These are phyloP conservation scores for Piscicola geometra DNA, from an alignment of 2,888 invertebrate genomes.

Conservation along the genomic window DNA sequence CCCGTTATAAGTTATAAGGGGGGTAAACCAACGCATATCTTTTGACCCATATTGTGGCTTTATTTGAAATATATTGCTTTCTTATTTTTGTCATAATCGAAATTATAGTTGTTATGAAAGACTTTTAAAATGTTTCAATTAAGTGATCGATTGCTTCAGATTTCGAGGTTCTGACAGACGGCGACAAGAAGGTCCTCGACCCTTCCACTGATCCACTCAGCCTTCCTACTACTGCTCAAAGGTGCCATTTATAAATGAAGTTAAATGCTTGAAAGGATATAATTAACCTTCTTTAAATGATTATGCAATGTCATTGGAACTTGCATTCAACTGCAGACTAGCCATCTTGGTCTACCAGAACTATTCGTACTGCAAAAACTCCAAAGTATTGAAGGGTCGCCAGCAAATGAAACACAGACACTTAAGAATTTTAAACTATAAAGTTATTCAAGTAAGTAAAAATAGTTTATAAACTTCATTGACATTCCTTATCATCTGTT, in stretches of 20 bases:
- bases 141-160: neutral
- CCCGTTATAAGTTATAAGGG: no score
- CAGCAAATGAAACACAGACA: slow-evolving; percentile 33
- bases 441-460: slow-evolving; percentile 36
- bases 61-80: neutral
- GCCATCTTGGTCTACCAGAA: slow-evolving; percentile 32
- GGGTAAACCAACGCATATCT: no score
- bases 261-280: no score
- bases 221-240: neutral
- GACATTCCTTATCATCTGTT: no score
- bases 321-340: slow-evolving; percentile 9
- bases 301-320: neutral
- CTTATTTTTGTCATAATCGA: neutral
- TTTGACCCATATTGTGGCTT: no score
- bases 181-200: neutral
- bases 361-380: slow-evolving; percentile 37
- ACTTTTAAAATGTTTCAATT: no score
- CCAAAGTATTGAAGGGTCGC: slow-evolving; percentile 33
- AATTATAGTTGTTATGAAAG: neutral
- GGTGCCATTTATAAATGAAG: neutral
- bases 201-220: neutral
- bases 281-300: neutral
- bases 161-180: slow-evolving; percentile 1
- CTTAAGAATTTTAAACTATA: slow-evolving; percentile 37
- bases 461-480: neutral